phyloP scores from a whole-genome alignment of 2,113 vertebrate genomes.

The Larimichthys crocea region DNA sequence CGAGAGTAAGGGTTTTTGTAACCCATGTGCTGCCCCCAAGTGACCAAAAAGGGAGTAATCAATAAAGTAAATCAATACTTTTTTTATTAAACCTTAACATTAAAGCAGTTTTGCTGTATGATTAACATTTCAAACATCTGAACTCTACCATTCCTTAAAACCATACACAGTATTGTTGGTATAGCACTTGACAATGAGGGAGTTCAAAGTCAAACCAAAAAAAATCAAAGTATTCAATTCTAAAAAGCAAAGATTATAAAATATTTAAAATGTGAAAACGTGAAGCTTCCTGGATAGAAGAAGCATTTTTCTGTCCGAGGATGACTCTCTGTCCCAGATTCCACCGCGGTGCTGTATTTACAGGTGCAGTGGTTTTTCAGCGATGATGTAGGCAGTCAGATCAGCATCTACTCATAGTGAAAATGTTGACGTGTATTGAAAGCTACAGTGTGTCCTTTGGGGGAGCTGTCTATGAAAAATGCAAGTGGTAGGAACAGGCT shows the following conservation, averaged over 20 bases:
- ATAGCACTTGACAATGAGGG: not conserved
- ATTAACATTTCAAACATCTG: not conserved
- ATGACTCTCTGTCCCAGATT: not conserved
- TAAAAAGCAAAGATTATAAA: not conserved
- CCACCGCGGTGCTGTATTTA: not conserved
- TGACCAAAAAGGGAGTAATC: not conserved
- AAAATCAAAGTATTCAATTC: not conserved
- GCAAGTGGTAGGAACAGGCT: conserved; percentile 35
- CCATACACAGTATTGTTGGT: not conserved
- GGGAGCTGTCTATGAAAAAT: conserved; percentile 50
- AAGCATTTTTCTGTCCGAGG: not conserved
- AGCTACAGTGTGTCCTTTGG: conserved; percentile 41
- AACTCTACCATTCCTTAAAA: not conserved
- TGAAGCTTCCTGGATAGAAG: not conserved
- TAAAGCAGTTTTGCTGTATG: too few relatives aligned
- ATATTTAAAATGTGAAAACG: not conserved
- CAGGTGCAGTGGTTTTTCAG: not conserved
- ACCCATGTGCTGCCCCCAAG: not conserved
- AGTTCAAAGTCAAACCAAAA: not conserved
- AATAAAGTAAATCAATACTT: not conserved
- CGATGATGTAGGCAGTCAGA: conserved; percentile 16
- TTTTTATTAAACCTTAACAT: not conserved
- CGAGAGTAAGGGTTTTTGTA: not conserved
- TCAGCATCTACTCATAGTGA: conserved; percentile 35
- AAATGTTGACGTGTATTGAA: conserved; percentile 50